These are phyloP conservation scores for Cheilosia impressa DNA, from an alignment of 2,888 invertebrate species.

Conservation along the genomic window DNA sequence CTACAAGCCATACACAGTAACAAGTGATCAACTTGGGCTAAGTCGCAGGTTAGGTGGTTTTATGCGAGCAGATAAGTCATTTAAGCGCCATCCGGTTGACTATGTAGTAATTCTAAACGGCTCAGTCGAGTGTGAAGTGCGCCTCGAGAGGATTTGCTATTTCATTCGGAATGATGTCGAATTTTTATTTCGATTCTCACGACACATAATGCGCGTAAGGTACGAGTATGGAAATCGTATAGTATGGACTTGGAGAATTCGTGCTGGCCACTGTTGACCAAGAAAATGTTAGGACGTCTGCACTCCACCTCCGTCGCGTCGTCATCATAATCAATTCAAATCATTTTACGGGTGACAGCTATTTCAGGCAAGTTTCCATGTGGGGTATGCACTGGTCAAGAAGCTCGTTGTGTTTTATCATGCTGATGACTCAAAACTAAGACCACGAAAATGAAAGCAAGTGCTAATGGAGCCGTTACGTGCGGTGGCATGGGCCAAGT, in stretches of 20 bases:
- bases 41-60: slow-evolving; percentile 72
- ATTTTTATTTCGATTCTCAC: slow-evolving; percentile 54
- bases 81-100: slow-evolving; percentile 72
- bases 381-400: too few species aligned
- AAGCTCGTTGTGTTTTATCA: too few species aligned
- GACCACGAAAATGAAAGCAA: too few species aligned
- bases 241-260: slow-evolving; percentile 31
- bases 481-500: too few species aligned
- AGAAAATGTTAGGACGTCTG: slow-evolving; percentile 6
- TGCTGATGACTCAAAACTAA: too few species aligned
- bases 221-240: slow-evolving; percentile 19
- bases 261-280: not conserved
- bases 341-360: too few species aligned
- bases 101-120: slow-evolving; percentile 53
- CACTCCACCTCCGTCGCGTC: too few species aligned
- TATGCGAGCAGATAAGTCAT: slow-evolving; percentile 74
- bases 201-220: slow-evolving; percentile 13
- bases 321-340: too few species aligned
- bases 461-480: too few species aligned
- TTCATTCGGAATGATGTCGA: slow-evolving; percentile 40
- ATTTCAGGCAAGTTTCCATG: too few species aligned
- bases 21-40: slow-evolving; percentile 70
- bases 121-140: slow-evolving; percentile 69
- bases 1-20: slow-evolving; percentile 62
- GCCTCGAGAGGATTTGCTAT: slow-evolving; percentile 50